Base-by-base conservation (phyloP, 2,113 vertebrate species). In the Sinocyclocheilus anophthalmus region DNA sequence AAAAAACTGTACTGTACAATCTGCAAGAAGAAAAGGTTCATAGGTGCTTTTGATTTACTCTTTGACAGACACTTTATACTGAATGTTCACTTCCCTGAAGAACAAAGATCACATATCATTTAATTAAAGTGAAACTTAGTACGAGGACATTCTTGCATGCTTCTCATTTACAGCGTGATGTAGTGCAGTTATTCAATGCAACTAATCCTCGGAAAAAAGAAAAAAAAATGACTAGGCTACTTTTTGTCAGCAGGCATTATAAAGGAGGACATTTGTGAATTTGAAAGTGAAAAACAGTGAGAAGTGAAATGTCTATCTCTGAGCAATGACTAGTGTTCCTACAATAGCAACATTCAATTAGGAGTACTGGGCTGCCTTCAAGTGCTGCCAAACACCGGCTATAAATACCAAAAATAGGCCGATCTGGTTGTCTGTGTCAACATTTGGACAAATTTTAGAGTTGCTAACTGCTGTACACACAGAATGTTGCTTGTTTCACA, bases 281-380 rank as follows among this genome's bases (percentile, higher is more conserved):
- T 65, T 65, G 37, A 81, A 81, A 82, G 57, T 57, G 37, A 82
- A 84, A 18, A 69, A 24, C 10, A 63, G 30, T 81, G 48, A 86
- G 65, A 85, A 77, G 45, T 84, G 33, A 90, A 90, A 91, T 76
- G 87, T 88, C 65, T 78, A 90, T 90, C 85, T 77, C 76, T 55
- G 81, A 88, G 87, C 72, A 73, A 18, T 53, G 84, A 90, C 88
- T 90, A 84, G 61, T 9, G 39, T 73, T 91, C 79, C 69, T 83
- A 91, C 89, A 91, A 91, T 90, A 89, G 90, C 76, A 90, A 84
- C 88, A 89, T 89, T 93, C 87, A 93, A 92, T 94, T 91, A 92
- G 90, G 90, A 92, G 70, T 88, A 89, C 81, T 69, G 67, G 90
- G 87, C 89, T 86, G 87, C 89, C 85, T 90, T 88, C 84, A 88